Conservation (phyloP, 2,888 invertebrate genomes). For the Epirrita christyi region DNA sequence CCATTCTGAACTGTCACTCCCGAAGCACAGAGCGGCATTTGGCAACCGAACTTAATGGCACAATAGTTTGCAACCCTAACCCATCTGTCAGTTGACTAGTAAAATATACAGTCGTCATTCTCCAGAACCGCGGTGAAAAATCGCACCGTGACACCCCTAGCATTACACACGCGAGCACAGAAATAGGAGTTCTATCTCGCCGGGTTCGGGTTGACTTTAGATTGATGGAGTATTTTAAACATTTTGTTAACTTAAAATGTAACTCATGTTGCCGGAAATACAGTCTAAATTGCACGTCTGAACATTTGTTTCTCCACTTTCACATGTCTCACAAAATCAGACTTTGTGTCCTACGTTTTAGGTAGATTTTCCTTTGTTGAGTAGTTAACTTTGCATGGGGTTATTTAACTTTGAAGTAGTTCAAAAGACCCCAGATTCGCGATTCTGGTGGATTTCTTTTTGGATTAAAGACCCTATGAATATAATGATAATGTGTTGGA, state of each 20-base stretch:
- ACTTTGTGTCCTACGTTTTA: slow-evolving; percentile 51
- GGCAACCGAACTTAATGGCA: slow-evolving; percentile 77
- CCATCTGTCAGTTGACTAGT: slow-evolving; percentile 84
- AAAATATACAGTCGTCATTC: slow-evolving; percentile 84
- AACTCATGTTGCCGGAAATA: slow-evolving; percentile 84
- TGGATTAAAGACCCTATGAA: slow-evolving; percentile 82
- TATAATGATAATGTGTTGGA: slow-evolving; percentile 80
- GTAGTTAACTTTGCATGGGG: slow-evolving; percentile 56
- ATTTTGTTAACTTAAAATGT: slow-evolving; percentile 84
- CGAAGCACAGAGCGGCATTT: slow-evolving; percentile 63
- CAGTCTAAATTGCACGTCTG: slow-evolving; percentile 82
- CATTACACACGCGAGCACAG: slow-evolving; percentile 29
- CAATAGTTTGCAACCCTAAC: slow-evolving; percentile 81
- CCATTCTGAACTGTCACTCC: slow-evolving; percentile 77
- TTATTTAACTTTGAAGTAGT: slow-evolving; percentile 83
- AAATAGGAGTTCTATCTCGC: slow-evolving; percentile 39
- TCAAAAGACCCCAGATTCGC: slow-evolving; percentile 81
- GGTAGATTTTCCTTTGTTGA: slow-evolving; percentile 48
- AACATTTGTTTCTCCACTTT: slow-evolving; percentile 76
- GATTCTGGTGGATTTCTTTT: slow-evolving; percentile 83
- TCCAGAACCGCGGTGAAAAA: slow-evolving; percentile 71
- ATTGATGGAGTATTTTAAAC: slow-evolving; percentile 77
- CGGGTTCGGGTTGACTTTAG: slow-evolving; percentile 57
- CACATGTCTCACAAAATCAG: slow-evolving; percentile 43
- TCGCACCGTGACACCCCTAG: slow-evolving; percentile 74